Conservation (phyloP, 2,113 vertebrate genomes). For the Aspiorhynchus laticeps region DNA sequence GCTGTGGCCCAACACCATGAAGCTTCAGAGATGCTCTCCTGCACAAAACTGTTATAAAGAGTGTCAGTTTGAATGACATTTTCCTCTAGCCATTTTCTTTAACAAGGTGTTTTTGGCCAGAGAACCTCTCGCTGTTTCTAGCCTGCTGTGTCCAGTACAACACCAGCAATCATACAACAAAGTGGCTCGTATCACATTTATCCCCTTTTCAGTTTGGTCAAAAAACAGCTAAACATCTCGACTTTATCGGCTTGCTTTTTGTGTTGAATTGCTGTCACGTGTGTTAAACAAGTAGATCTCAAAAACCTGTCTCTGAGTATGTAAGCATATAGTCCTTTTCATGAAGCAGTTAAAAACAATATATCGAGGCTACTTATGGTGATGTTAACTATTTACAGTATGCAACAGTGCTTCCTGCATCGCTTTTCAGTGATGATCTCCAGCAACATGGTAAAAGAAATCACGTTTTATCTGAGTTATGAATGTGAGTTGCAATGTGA, state of each 20-base stretch:
- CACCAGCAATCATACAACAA: not conserved
- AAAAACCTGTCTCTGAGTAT: not conserved
- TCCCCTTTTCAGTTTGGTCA: not conserved
- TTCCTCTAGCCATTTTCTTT: not conserved
- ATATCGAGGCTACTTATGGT: not conserved
- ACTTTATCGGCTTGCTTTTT: not conserved
- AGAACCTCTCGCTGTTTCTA: not conserved
- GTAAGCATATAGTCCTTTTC: not conserved
- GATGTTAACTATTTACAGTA: not conserved
- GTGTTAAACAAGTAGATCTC: not conserved
- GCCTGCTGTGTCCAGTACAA: not conserved
- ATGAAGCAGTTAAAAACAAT: not conserved
- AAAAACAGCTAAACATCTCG: not conserved
- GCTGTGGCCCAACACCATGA: not conserved
- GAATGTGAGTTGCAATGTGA: not conserved
- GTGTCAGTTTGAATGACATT: not conserved
- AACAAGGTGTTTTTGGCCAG: slow-evolving; percentile 1
- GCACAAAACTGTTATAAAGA: not conserved
- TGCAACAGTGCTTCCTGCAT: not conserved
- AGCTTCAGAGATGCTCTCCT: not conserved
- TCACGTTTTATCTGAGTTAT: not conserved
- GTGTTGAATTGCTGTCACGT: not conserved
- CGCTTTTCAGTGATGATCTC: not conserved
- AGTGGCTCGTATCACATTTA: not conserved
- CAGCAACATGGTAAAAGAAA: not conserved